Evolutionary conservation across 35 echinoderm and acorn worm genomes (phyloP), one percentile per base, ranked within the genome.

Genomic region (Ophioderma brevispina): DNA sequence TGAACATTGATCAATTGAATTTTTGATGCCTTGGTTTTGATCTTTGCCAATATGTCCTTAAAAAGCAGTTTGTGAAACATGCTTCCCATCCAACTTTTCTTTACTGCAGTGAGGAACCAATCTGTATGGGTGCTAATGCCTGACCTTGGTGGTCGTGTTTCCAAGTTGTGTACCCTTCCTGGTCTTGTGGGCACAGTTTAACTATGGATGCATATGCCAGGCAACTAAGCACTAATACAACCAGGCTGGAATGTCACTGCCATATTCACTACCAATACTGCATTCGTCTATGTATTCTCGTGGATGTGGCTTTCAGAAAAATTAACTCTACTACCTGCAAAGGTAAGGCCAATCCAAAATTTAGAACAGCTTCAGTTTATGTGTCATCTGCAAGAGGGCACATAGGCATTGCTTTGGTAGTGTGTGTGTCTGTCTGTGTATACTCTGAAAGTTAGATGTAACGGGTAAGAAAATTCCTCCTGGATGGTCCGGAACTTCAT

Each of bases 131-230:
- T 17, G 32, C 34, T 18, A 39, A 77, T 30, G 96, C 93, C 25
- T 52, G 95, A 23, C 90, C 87, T 0, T 36, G 78, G 19, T 46
- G 52, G 36, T 55, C 81, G 30, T 88, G 64, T 19, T 77, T 98
- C 25, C 87, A 82, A 59, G 38, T 92, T 5, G 92, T 85, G 93
- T 82, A 21, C 93, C 93, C 14, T 98, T 98, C 78, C 56, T 70
- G 18, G 21, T 94, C 21, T 64, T 92, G 21, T 98, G 96, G 96
- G 87, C 75, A 76, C 43, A 3, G 95, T 94, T n/a, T 39, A 98
- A 98, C 84, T 98, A 98, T 39, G n/a, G n/a, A 92, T 98, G 82
- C n/a, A n/a, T 98, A 92, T 23, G 84, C 87, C 37, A 81, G 90
- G 1, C 90, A 93, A 6, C 64, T 98, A 32, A 88, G 91, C n/a